phyloP scores from a whole-genome alignment of 1,140 invertebrate genomes.

The Oryzaephilus surinamensis region DNA sequence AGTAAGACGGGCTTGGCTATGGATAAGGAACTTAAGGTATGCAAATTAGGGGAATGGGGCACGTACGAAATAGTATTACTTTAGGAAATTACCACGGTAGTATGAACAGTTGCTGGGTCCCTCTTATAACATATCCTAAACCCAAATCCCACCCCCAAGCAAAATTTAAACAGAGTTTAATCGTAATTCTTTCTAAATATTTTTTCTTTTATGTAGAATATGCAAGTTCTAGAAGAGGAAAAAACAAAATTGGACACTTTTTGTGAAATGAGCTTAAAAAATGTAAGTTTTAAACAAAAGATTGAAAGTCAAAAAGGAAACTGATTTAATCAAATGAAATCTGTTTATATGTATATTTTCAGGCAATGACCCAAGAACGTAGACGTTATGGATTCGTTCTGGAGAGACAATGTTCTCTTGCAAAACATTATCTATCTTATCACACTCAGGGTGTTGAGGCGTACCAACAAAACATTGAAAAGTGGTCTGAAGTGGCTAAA shows the following conservation, averaged over 20 bases:
- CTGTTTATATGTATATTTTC: constrained; percentile 17
- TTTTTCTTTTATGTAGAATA: constrained; percentile 50
- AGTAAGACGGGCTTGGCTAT: constrained; percentile 66
- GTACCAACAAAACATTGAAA: constrained; percentile 70
- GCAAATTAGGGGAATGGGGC: background rate
- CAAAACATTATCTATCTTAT: constrained; percentile 85
- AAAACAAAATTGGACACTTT: constrained; percentile 82
- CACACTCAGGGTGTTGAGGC: constrained; percentile 65
- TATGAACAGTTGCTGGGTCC: too few relatives aligned
- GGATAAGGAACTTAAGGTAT: constrained; percentile 81
- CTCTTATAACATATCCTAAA: too few relatives aligned
- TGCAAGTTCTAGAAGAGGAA: constrained; percentile 83
- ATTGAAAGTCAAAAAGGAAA: too few relatives aligned
- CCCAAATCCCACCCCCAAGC: too few relatives aligned
- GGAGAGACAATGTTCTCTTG: constrained; percentile 80
- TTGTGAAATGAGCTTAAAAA: constrained; percentile 82
- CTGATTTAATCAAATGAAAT: constrained; percentile 1
- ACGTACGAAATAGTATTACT: too few relatives aligned
- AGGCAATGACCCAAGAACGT: constrained; percentile 91
- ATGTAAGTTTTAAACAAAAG: constrained; percentile 57
- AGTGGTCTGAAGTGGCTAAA: constrained; percentile 79
- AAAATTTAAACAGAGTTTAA: background rate
- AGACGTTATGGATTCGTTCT: constrained; percentile 87
- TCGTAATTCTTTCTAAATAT: constrained; percentile 1
- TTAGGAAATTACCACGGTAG: too few relatives aligned